Evolutionary conservation across 2,797 vertebrate genomes (phyloP).

Genomic region (Picus viridis): DNA sequence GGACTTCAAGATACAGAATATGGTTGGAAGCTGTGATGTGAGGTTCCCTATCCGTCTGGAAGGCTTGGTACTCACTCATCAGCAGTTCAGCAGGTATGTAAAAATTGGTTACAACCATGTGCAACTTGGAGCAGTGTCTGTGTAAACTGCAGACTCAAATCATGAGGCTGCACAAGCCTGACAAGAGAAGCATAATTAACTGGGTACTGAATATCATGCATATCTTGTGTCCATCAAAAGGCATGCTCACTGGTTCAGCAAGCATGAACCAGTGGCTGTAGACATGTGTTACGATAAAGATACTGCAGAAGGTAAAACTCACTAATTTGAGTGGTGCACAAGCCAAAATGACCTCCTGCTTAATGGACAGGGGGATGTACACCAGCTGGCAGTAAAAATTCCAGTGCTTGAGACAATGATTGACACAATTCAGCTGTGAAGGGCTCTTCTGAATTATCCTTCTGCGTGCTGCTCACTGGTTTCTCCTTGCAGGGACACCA

Average conservation of each 20-base stretch:
- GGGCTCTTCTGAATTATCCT: background rate
- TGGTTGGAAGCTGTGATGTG: conserved; percentile 97
- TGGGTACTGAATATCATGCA: background rate
- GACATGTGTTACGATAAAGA: background rate
- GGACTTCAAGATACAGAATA: conserved; percentile 98
- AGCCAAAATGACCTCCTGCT: background rate
- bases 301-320: background rate
- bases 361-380: background rate
- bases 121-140: background rate
- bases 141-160: background rate
- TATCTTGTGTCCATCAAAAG: background rate
- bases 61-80: conserved; percentile 92
- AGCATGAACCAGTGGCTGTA: background rate
- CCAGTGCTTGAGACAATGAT: background rate
- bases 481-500: background rate
- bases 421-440: background rate
- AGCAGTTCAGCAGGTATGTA: conserved; percentile 92
- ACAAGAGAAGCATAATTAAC: background rate
- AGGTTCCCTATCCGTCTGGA: conserved; percentile 93
- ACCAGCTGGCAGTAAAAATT: background rate
- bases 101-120: background rate
- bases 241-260: background rate
- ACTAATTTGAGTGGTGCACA: background rate
- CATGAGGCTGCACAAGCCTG: background rate
- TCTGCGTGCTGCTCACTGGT: background rate